Base-by-base conservation (phyloP, 2,113 vertebrate genomes). In the Corydoras sp. region DNA sequence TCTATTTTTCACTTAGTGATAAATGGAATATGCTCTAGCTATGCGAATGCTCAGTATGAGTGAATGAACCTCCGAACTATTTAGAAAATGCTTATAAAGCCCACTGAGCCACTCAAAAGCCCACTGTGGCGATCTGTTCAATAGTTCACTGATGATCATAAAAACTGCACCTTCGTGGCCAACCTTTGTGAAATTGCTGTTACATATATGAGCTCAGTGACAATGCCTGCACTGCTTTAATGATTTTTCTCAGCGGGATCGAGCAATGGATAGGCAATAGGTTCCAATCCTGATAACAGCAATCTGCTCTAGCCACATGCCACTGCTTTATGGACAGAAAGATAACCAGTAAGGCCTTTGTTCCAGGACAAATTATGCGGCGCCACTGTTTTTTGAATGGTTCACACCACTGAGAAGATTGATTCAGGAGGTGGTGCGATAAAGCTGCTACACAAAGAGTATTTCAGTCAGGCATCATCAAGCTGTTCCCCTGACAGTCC, bases 211-310 rank as follows among this genome's bases (percentile, higher is more conserved):
- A 56, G 32, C 9, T 12, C n/a, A 9, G 62, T 64, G 18, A 29
- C 31, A 59, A 48, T 58, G 69, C 13, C 61, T 71, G 10, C 30
- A 13, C 48, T 30, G 7, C 10, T 35, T 4, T 48, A 48, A 24
- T 53, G 58, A 18, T 9, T 31, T 8, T 24, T 15, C 31, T 10
- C 15, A 14, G 32, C 32, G 50, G 70, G 43, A 35, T 58, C 8
- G 2, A 58, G 35, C 62, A 65, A 15, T 18, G 62, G 18, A 71
- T 62, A n/a, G n/a, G 15, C 58, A 48, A 54, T 43, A 49, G 54
- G 15, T 51, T 35, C 50, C 24, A 15, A 14, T 51, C 62, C 62
- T 58, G 54, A 65, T 72, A 72, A 72, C 53, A 50, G 13, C 69
- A 63, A 72, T 64, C 62, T 50, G 62, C 43, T 48, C 69, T 64